These are phyloP conservation scores for Stichodactyla mertensii DNA, from an alignment of 64 coral and sea anemone species.

Conservation along the genomic window DNA sequence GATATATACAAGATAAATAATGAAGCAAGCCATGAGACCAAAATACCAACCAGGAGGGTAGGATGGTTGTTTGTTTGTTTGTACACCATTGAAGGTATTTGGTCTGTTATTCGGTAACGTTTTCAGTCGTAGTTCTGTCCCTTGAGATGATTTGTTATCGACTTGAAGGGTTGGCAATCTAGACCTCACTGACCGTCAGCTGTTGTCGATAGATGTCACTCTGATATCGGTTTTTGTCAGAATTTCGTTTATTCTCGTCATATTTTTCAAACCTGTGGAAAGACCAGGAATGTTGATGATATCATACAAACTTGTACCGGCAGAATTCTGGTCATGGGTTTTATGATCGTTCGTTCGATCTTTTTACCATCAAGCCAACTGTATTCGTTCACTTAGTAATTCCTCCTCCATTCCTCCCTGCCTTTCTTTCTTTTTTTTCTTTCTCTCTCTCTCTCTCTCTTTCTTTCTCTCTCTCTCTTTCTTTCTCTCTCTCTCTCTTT, in stretches of 20 bases:
- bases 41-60: too few relatives aligned
- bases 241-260: neutral
- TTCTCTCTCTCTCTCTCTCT: neutral
- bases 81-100: too few relatives aligned
- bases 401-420: neutral
- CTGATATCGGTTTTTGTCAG: neutral
- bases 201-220: neutral
- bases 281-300: neutral
- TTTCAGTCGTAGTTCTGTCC: too few relatives aligned
- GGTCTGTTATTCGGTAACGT: too few relatives aligned
- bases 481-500: neutral
- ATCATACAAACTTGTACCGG: neutral
- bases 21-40: too few relatives aligned
- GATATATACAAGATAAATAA: too few relatives aligned
- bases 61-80: too few relatives aligned
- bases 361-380: too few relatives aligned
- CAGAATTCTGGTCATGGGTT: too few relatives aligned
- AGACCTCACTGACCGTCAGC: neutral
- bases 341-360: too few relatives aligned
- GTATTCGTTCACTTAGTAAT: neutral
- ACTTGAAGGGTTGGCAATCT: neutral
- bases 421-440: neutral
- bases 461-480: neutral
- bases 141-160: too few relatives aligned
- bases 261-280: neutral